These are phyloP conservation scores for Melinaea marsaeus DNA, from an alignment of 2,888 invertebrate species.

Conservation along the genomic window DNA sequence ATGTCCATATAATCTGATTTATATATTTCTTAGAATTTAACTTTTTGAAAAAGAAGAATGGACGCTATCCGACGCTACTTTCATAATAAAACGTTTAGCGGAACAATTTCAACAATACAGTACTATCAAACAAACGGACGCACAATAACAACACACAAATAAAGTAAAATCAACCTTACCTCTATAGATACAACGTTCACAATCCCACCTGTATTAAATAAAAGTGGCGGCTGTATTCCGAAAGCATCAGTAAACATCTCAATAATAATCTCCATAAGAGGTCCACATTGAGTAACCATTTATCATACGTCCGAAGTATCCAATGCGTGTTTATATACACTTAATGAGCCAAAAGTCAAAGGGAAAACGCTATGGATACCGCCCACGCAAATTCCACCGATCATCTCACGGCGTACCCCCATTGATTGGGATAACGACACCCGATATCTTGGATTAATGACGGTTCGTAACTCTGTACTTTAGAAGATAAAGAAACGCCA, in stretches of 20 bases:
- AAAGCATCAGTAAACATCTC: constrained; percentile 47
- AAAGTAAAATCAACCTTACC: constrained; percentile 25
- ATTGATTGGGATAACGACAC: background rate
- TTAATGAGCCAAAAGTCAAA: constrained; percentile 68
- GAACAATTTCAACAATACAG: constrained; percentile 34
- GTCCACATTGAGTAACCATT: constrained; percentile 57
- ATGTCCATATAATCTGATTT: too few species aligned
- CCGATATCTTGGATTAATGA: too few species aligned
- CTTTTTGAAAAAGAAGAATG: constrained; percentile 19
- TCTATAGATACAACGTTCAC: constrained; percentile 10
- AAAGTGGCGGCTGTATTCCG: constrained; percentile 32
- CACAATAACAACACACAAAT: constrained; percentile 17
- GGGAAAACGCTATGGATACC: constrained; percentile 56
- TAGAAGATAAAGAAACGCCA: too few species aligned
- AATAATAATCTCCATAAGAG: constrained; percentile 58
- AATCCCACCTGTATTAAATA: constrained; percentile 16
- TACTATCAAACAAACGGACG: constrained; percentile 35
- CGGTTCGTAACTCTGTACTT: too few species aligned
- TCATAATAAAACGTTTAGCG: constrained; percentile 38
- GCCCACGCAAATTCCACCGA: constrained; percentile 57
- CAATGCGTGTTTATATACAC: constrained; percentile 65
- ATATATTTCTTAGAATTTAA: constrained; percentile 1
- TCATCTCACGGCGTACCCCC: constrained; percentile 6
- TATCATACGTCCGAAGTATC: constrained; percentile 55
- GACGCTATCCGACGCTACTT: constrained; percentile 25